Base-by-base conservation (phyloP, 2,113 vertebrate species). In the Stomatorhinus ivindoensis region DNA sequence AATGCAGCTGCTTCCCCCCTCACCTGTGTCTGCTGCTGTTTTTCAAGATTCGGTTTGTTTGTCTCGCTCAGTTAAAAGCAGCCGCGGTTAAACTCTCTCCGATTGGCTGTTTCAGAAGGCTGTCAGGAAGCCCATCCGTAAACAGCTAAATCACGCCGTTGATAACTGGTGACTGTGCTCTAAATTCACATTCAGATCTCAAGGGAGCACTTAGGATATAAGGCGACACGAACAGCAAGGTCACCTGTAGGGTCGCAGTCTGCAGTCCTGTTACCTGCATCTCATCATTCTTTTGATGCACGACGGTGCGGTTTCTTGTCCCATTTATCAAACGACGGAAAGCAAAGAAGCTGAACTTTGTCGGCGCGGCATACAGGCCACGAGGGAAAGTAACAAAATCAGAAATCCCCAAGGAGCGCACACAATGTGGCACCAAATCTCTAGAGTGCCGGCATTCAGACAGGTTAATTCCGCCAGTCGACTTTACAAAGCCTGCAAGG, bases 381-480 rank as follows among this genome's bases (percentile, higher is more conserved):
- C 8, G 42, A 9, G 17, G 83, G 83, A 87, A 90, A 6, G 48
- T 80, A 86, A 53, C 35, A 46, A 91, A 48, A 51, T 31, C 73
- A 8, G 39, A 19, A 58, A 87, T n/a, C 88, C 87, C 87, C 19
- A 65, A 58, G 83, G 88, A 76, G 76, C 17, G 35, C 88, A 31
- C 82, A 58, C 80, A 82, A 44, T 50, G 53, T 51, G 31, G 42
- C n/a, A 89, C 87, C 86, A 89, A 91, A 88, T 89, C 73, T 44
- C 88, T 51, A 31, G 73, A 39, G 86, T 19, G 51, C 35, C 61
- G 42, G 69, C 47, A 80, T 86, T 90, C 76, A 83, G 89, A 88
- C 88, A 88, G 87, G 91, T 91, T 91, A 92, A 91, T 91, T 47
- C 89, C 61, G 88, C 61, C 88, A 83, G 89, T 87, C 84, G 89